Conservation (phyloP, 2,113 vertebrate species). For the Tyrannus savana region DNA sequence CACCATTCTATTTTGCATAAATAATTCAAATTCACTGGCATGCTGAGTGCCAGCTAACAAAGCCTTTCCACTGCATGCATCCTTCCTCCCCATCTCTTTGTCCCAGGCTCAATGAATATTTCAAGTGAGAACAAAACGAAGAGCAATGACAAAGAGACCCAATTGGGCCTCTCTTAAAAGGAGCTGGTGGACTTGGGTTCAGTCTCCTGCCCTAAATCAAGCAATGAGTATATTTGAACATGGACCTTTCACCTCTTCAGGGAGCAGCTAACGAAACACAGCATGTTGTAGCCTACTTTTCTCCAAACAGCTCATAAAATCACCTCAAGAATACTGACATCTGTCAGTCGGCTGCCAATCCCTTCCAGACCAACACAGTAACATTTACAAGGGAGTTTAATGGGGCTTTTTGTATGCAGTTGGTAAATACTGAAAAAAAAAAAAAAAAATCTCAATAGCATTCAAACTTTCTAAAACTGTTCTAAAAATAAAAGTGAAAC, state of each 20-base stretch:
- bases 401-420: neutral
- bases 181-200: neutral
- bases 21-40: conserved; percentile 16
- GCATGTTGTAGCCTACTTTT: neutral
- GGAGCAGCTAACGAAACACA: neutral
- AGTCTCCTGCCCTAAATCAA: neutral
- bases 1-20: neutral
- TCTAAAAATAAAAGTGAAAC: neutral
- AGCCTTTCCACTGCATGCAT: neutral
- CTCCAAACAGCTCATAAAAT: neutral
- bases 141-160: neutral
- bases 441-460: neutral
- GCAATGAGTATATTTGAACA: neutral
- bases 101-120: neutral
- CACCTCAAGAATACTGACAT: neutral
- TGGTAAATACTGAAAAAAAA: neutral
- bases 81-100: neutral
- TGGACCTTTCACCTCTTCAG: neutral
- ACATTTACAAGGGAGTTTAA: neutral
- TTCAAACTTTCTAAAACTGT: neutral
- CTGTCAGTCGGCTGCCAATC: neutral
- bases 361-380: neutral
- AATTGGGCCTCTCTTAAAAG: neutral
- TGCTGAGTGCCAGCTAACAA: neutral
- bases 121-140: neutral